Percentiles rank a stretch among this genome's conserved stretches.
Evolutionary conservation across 2,113 vertebrate genomes (phyloP).

Genomic region (Panurus biarmicus): DNA sequence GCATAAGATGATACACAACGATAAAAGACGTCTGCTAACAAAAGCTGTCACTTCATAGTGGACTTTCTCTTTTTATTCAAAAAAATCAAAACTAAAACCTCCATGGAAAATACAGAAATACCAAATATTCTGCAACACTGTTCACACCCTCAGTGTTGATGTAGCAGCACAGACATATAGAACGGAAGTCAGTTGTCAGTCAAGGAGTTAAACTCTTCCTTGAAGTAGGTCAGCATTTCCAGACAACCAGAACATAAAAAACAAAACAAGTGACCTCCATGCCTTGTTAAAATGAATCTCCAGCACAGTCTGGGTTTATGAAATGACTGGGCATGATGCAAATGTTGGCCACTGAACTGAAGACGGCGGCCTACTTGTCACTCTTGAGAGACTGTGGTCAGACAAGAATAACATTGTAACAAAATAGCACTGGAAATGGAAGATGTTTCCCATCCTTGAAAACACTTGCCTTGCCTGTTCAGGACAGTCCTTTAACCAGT

Average conservation of each 20-base stretch:
- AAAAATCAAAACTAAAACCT: not conserved
- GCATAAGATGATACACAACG: not conserved
- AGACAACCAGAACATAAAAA: conserved; percentile 42
- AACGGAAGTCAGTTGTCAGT: not conserved
- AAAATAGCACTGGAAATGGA: not conserved
- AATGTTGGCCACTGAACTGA: not conserved
- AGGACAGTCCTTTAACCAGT: not conserved
- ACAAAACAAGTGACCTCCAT: not conserved
- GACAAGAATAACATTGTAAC: not conserved
- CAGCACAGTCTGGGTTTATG: not conserved
- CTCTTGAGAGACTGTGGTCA: not conserved
- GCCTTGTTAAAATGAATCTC: not conserved
- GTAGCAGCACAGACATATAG: not conserved
- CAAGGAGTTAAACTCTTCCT: not conserved
- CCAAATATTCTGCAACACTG: not conserved
- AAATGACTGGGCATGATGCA: conserved; percentile 16
- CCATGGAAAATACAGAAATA: not conserved
- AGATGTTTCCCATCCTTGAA: not conserved
- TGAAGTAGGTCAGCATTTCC: conserved; percentile 24
- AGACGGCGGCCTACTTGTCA: not conserved
- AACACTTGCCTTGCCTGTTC: rapidly evolving
- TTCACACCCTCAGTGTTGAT: not conserved
- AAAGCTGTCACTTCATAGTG: not conserved
- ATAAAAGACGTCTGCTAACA: not conserved
- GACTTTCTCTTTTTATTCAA: not conserved